Evolutionary conservation across 1,140 invertebrate genomes (phyloP).

Genomic region (Zeugodacus cucurbitae): DNA sequence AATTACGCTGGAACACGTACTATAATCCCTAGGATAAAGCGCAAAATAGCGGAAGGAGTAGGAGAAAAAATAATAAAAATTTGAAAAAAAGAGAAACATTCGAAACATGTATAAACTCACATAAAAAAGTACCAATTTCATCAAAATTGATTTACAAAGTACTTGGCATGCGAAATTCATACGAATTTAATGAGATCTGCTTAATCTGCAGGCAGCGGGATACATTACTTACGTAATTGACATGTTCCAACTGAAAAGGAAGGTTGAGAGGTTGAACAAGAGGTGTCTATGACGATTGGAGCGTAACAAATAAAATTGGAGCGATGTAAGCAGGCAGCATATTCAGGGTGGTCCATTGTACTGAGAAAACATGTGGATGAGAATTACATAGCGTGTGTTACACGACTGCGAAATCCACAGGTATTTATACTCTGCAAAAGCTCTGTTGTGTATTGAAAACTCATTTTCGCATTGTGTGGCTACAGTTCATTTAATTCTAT

Average conservation of each 20-base stretch:
- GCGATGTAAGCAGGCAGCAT: too few species aligned
- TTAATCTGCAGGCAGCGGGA: not conserved
- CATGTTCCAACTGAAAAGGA: not conserved
- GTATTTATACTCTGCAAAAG: too few species aligned
- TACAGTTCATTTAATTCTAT: not conserved
- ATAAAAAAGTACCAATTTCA: not conserved
- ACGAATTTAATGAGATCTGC: not conserved
- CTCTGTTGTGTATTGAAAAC: not conserved
- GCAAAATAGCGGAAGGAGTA: not conserved
- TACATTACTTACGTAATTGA: not conserved
- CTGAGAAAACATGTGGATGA: too few species aligned
- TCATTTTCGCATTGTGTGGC: not conserved
- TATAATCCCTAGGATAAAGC: not conserved
- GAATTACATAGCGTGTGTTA: too few species aligned
- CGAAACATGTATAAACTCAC: not conserved
- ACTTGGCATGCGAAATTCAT: constrained; percentile 10
- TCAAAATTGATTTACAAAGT: not conserved
- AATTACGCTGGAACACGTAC: not conserved
- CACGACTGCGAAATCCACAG: too few species aligned
- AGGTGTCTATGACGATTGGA: not conserved
- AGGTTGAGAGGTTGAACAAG: not conserved
- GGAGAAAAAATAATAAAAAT: not conserved
- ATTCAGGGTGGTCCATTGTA: too few species aligned
- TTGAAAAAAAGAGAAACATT: not conserved
- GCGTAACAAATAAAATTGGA: too few species aligned